Evolutionary conservation across 2,113 vertebrate genomes (phyloP).

Genomic region (Piprites chloris): DNA sequence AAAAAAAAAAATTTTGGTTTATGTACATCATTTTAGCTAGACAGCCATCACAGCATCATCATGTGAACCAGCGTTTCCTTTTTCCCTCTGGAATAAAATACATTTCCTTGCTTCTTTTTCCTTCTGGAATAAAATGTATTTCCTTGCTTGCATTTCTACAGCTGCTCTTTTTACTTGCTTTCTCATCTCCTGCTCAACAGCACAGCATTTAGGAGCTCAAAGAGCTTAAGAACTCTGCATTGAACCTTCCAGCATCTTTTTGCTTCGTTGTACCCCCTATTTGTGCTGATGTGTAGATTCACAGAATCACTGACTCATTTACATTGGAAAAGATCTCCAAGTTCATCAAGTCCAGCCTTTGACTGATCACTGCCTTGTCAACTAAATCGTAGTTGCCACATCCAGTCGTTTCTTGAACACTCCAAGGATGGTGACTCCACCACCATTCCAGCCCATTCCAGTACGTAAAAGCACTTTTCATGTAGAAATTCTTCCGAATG

Average conservation of each 20-base stretch:
- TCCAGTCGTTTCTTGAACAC: background rate
- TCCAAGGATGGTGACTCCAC: background rate
- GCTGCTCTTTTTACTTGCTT: background rate
- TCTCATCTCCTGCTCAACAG: background rate
- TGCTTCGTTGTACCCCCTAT: background rate
- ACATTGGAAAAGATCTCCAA: rapidly evolving
- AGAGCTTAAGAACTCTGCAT: background rate
- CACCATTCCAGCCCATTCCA: background rate
- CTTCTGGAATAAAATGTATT: no score
- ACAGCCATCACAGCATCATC: background rate
- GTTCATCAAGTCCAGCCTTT: background rate
- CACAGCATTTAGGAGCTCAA: background rate
- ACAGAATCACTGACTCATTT: background rate
- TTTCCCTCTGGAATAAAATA: background rate
- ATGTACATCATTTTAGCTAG: background rate
- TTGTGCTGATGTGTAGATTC: background rate
- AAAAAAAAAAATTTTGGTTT: background rate
- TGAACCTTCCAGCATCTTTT: background rate
- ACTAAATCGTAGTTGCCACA: background rate
- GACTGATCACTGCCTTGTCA: background rate
- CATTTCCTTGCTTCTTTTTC: background rate
- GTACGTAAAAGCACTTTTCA: background rate
- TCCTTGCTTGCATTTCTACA: background rate
- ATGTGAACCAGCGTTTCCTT: background rate
- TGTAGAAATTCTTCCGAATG: background rate